Evolutionary conservation across 2,888 invertebrate species (phyloP).

Genomic region (Hypena proboscidalis): DNA sequence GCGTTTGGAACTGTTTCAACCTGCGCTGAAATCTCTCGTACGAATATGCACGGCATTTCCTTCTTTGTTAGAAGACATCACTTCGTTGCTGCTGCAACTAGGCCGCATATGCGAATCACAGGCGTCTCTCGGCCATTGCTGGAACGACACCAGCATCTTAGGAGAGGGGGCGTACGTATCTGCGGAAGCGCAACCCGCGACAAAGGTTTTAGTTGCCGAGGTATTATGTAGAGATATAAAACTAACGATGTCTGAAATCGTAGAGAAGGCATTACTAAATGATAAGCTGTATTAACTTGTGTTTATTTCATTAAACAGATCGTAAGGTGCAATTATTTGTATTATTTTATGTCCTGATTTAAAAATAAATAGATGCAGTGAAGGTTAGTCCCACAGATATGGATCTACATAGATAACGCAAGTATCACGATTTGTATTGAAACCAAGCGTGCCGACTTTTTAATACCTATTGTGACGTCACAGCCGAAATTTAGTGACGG

Average conservation of each 20-base stretch:
- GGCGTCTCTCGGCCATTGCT: conserved; percentile 89
- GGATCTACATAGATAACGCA: too few relatives aligned
- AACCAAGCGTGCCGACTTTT: too few relatives aligned
- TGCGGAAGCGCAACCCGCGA: conserved; percentile 73
- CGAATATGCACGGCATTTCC: conserved; percentile 97
- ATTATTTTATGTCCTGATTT: too few relatives aligned
- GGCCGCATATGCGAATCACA: conserved; percentile 94
- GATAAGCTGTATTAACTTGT: conserved; percentile 85
- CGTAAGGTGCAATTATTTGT: too few relatives aligned
- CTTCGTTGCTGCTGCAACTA: conserved; percentile 93
- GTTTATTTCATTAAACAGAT: too few relatives aligned
- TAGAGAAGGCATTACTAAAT: conserved; percentile 88
- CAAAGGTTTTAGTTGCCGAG: conserved; percentile 79
- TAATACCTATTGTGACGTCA: too few relatives aligned
- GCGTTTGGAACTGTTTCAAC: conserved; percentile 92
- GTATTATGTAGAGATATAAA: conserved; percentile 81
- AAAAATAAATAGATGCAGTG: too few relatives aligned
- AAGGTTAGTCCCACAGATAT: too few relatives aligned
- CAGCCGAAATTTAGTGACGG: too few relatives aligned
- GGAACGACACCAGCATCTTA: conserved; percentile 78
- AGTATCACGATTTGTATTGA: too few relatives aligned
- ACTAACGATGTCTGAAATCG: conserved; percentile 85
- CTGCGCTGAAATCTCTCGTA: conserved; percentile 93
- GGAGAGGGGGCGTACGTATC: conserved; percentile 77
- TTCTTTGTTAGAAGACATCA: conserved; percentile 95